Conservation (phyloP, 2,888 invertebrate genomes). For the Amiota communis region DNA sequence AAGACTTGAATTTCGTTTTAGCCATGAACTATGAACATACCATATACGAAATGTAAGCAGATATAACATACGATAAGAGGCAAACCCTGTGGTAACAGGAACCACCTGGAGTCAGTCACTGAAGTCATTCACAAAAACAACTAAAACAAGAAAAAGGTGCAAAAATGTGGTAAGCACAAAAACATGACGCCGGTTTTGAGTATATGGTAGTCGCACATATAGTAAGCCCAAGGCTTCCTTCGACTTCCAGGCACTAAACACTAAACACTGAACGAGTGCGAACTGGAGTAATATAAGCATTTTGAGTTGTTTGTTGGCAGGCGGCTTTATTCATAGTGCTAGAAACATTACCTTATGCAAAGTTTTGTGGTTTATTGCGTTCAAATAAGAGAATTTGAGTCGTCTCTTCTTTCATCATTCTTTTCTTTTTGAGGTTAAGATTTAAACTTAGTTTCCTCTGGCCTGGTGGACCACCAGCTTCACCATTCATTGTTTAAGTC, state of each 20-base stretch:
- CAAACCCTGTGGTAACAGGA: slow-evolving; percentile 27
- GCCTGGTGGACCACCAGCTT: no score
- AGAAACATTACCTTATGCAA: slow-evolving; percentile 31
- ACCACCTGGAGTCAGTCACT: slow-evolving; percentile 23
- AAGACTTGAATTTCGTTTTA: slow-evolving; percentile 2
- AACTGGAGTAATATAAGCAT: slow-evolving; percentile 52
- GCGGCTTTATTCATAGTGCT: not conserved
- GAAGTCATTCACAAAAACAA: slow-evolving; percentile 22
- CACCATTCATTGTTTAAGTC: no score
- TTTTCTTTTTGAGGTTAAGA: slow-evolving; percentile 18
- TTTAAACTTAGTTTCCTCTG: not conserved
- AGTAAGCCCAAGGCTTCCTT: no score
- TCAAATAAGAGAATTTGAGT: not conserved
- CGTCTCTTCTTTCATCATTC: not conserved
- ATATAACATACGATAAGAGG: not conserved
- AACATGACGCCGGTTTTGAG: slow-evolving; percentile 58
- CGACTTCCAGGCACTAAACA: no score
- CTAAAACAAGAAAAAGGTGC: slow-evolving; percentile 49
- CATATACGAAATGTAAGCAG: no score
- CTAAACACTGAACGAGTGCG: no score
- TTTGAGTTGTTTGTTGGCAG: slow-evolving; percentile 56
- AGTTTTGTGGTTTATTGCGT: slow-evolving; percentile 45
- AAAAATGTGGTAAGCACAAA: slow-evolving; percentile 67
- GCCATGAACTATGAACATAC: slow-evolving; percentile 23
- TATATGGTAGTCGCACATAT: not conserved